These are phyloP conservation scores for Dinothrombium tinctorium DNA, from an alignment of 1,140 invertebrate species.

Conservation along the genomic window DNA sequence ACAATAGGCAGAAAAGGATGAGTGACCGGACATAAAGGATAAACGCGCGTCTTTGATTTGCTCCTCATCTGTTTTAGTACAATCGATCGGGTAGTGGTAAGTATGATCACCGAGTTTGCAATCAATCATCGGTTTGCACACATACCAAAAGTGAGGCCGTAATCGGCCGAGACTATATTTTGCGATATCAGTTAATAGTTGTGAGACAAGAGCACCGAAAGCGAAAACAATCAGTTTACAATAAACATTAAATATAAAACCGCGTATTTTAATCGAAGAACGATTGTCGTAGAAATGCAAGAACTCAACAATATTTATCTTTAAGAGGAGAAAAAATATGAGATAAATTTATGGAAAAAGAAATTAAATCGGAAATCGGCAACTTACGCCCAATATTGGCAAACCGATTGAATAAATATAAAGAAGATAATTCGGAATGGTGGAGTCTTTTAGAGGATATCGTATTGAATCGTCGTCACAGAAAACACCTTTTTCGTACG, in stretches of 20 bases:
- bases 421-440: conserved; percentile 35
- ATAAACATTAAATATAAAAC: conserved; percentile 9
- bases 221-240: conserved; percentile 40
- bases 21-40: conserved; percentile 30
- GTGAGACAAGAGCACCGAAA: conserved; percentile 56
- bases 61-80: conserved; percentile 17
- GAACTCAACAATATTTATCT: background rate
- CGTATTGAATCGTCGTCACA: conserved; percentile 79
- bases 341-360: background rate
- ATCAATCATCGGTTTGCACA: conserved; percentile 24
- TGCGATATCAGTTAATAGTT: conserved; percentile 60
- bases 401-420: background rate
- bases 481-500: conserved; percentile 74
- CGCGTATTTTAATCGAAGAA: background rate
- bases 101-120: conserved; percentile 1
- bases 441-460: conserved; percentile 40
- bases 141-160: conserved; percentile 64
- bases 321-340: background rate
- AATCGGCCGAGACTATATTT: conserved; percentile 76
- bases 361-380: background rate
- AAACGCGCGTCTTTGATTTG: conserved; percentile 19
- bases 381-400: background rate
- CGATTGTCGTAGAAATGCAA: background rate
- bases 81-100: conserved; percentile 23
- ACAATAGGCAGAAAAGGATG: conserved; percentile 27